phyloP scores from a whole-genome alignment of 1,140 invertebrate genomes.

The Caligus rogercresseyi region DNA sequence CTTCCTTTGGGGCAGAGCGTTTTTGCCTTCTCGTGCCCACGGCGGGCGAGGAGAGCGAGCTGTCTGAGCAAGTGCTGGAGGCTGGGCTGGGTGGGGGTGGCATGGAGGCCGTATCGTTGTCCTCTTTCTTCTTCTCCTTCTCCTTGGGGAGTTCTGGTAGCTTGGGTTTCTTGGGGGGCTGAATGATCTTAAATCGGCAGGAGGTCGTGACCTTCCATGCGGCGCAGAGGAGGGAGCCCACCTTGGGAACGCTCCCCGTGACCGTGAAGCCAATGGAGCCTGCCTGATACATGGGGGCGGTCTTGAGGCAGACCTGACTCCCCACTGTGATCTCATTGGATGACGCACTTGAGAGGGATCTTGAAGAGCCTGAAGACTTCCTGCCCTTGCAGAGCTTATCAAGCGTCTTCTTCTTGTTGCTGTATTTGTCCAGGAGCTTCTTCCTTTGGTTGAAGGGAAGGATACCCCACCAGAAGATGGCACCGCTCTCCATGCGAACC shows the following conservation, averaged over 20 bases:
- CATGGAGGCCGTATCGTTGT: conserved; percentile 76
- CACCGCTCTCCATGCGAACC: conserved; percentile 67
- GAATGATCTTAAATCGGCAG: conserved; percentile 57
- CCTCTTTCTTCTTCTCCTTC: conserved; percentile 43
- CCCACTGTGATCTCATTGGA: conserved; percentile 48
- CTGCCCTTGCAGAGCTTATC: conserved; percentile 35
- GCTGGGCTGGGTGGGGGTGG: conserved; percentile 93
- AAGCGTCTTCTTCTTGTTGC: conserved; percentile 49
- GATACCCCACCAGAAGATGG: conserved; percentile 95
- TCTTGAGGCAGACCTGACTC: conserved; percentile 80
- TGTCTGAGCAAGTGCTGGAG: conserved; percentile 83
- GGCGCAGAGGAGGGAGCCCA: conserved; percentile 79
- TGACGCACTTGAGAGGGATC: conserved; percentile 30
- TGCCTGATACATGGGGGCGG: conserved; percentile 84
- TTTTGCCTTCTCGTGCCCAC: conserved; percentile 50
- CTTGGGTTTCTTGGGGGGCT: conserved; percentile 21
- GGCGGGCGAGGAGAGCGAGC: conserved; percentile 23
- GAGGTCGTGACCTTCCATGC: conserved; percentile 88
- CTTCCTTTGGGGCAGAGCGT: conserved; percentile 46
- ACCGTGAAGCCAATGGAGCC: conserved; percentile 87
- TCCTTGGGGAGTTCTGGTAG: conserved; percentile 19
- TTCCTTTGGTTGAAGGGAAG: conserved; percentile 83
- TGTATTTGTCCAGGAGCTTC: conserved; percentile 87
- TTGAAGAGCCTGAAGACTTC: conserved; percentile 24
- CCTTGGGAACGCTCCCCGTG: conserved; percentile 77